phyloP scores from a whole-genome alignment of 2,797 vertebrate species.

The Otus scops region DNA sequence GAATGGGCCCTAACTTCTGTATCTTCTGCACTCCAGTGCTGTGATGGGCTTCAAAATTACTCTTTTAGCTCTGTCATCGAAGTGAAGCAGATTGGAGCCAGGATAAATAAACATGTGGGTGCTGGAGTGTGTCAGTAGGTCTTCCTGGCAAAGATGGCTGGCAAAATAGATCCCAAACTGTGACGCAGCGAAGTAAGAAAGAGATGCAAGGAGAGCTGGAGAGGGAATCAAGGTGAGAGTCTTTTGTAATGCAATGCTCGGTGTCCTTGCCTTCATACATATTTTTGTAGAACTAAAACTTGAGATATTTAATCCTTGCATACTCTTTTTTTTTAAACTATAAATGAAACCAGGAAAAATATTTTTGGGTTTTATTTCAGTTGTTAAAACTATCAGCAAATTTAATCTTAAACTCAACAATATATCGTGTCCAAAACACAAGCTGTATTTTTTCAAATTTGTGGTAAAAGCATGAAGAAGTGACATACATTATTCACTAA shows the following conservation, averaged over 20 bases:
- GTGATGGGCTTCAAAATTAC: not conserved
- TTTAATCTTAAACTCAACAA: not conserved
- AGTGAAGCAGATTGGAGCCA: not conserved
- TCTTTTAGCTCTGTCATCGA: not conserved
- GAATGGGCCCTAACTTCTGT: not conserved
- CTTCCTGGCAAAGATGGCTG: not conserved
- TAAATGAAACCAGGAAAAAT: not conserved
- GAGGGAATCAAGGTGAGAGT: not conserved
- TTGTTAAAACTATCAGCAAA: conserved; percentile 3
- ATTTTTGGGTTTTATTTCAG: not conserved
- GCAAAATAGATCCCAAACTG: not conserved
- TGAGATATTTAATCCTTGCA: not conserved
- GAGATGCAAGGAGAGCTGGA: not conserved
- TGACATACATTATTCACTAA: not conserved
- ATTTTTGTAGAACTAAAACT: not conserved
- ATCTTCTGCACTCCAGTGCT: not conserved
- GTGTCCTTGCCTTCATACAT: not conserved
- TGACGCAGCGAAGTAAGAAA: not conserved
- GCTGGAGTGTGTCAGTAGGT: not conserved
- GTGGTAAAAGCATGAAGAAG: not conserved
- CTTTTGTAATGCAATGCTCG: not conserved
- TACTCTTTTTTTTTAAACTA: not conserved
- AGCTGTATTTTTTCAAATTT: not conserved
- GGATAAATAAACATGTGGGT: not conserved
- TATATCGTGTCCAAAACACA: not conserved